phyloP scores from a whole-genome alignment of 2,888 invertebrate genomes.

The Gari tellinella region DNA sequence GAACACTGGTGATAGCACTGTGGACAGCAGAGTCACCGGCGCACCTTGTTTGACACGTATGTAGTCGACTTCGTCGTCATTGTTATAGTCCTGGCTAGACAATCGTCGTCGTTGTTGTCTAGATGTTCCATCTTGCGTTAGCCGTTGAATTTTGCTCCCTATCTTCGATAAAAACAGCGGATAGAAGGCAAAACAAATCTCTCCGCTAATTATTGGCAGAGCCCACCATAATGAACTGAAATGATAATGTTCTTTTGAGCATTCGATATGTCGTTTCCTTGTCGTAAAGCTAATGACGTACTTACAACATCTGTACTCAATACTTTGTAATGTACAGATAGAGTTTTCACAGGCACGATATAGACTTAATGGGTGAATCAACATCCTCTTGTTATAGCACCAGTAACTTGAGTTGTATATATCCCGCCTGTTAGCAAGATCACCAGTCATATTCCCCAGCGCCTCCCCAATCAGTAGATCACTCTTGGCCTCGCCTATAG shows the following conservation, averaged over 20 bases:
- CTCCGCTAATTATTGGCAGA: conserved; percentile 35
- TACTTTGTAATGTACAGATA: conserved; percentile 41
- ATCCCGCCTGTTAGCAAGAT: conserved; percentile 17
- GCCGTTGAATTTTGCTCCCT: conserved; percentile 5
- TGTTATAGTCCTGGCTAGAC: too few species aligned
- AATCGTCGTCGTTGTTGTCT: too few species aligned
- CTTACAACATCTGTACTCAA: conserved; percentile 45
- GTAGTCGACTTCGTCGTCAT: too few species aligned
- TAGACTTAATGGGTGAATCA: conserved; percentile 4
- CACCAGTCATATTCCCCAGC: conserved; percentile 29
- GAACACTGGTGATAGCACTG: conserved; percentile 24
- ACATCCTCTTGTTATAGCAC: conserved; percentile 36
- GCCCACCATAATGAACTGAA: conserved; percentile 43
- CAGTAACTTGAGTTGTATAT: conserved; percentile 45
- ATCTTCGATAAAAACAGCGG: conserved; percentile 33
- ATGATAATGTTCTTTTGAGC: conserved; percentile 10
- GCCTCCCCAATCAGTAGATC: conserved; percentile 35
- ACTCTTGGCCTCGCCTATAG: conserved; percentile 7
- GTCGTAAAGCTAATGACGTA: conserved; percentile 5
- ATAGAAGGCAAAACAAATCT: conserved; percentile 32
- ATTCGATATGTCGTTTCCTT: conserved; percentile 18
- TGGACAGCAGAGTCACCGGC: conserved; percentile 30
- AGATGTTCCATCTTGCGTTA: background rate
- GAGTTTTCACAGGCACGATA: conserved; percentile 34
- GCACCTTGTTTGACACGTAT: conserved; percentile 7